Conservation (phyloP, 2,888 invertebrate genomes). For the Agrochola lychnidis region DNA sequence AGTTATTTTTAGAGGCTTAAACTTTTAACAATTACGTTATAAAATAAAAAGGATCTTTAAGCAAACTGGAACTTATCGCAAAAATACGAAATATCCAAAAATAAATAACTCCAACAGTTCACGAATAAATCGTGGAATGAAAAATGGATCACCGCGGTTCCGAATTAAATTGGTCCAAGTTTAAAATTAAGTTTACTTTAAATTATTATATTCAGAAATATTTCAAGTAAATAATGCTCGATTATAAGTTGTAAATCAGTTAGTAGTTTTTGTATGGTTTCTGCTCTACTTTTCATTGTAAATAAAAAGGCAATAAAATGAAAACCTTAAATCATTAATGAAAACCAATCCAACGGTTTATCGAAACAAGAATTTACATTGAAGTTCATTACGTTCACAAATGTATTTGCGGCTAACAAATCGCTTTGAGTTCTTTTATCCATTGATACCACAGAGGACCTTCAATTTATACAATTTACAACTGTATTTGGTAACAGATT, state of each 20-base stretch:
- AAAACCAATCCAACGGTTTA: conserved; percentile 4
- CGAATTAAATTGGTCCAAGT: conserved; percentile 8
- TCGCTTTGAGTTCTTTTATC: neutral
- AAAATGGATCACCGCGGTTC: neutral
- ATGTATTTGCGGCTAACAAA: neutral
- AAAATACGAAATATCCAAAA: neutral
- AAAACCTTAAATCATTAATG: neutral
- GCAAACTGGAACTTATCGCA: neutral
- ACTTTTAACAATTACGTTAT: too few species aligned
- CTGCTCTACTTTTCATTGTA: neutral
- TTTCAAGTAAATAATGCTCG: neutral
- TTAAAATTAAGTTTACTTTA: conserved; percentile 18
- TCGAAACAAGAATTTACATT: conserved; percentile 3
- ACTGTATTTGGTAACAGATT: neutral
- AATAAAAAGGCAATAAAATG: neutral
- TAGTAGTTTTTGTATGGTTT: neutral
- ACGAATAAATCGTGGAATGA: neutral
- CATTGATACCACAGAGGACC: neutral
- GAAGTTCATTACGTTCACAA: neutral
- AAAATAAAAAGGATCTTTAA: neutral
- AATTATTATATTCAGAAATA: neutral
- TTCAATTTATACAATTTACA: conserved; percentile 1
- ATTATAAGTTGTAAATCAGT: neutral
- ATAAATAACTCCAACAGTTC: neutral
- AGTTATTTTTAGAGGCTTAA: too few species aligned